Percentiles rank a stretch among this genome's conserved stretches.
These are phyloP conservation scores for Mythimna pallens DNA, from an alignment of 2,888 invertebrate genomes.

Conservation along the genomic window DNA sequence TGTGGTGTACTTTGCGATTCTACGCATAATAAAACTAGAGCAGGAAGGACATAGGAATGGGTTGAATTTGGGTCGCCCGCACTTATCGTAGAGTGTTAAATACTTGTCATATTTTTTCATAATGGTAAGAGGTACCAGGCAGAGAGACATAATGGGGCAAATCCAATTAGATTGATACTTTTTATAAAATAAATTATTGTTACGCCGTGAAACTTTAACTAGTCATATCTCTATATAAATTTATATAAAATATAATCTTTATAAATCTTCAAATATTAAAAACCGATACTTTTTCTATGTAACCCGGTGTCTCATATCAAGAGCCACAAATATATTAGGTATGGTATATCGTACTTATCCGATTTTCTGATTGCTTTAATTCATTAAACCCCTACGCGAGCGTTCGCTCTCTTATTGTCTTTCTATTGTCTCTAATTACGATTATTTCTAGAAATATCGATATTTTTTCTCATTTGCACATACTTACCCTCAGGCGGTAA, in stretches of 20 bases:
- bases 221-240: background rate
- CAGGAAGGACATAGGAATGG: no score
- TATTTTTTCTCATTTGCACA: background rate
- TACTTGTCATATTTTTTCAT: background rate
- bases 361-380: background rate
- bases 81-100: background rate
- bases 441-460: background rate
- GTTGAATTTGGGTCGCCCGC: no score
- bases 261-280: no score
- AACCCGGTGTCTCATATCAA: background rate
- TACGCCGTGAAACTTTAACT: no score
- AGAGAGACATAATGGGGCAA: no score
- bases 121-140: no score
- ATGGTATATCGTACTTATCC: background rate
- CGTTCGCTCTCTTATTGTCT: no score
- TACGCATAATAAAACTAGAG: no score
- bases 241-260: no score
- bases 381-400: no score
- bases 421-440: no score
- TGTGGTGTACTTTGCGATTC: no score
- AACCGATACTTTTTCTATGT: background rate
- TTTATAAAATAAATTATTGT: background rate
- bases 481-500: conserved; percentile 88
- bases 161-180: background rate
- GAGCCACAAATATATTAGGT: background rate